phyloP scores from a whole-genome alignment of 2,113 vertebrate genomes.

The Hippocampus barbouri region DNA sequence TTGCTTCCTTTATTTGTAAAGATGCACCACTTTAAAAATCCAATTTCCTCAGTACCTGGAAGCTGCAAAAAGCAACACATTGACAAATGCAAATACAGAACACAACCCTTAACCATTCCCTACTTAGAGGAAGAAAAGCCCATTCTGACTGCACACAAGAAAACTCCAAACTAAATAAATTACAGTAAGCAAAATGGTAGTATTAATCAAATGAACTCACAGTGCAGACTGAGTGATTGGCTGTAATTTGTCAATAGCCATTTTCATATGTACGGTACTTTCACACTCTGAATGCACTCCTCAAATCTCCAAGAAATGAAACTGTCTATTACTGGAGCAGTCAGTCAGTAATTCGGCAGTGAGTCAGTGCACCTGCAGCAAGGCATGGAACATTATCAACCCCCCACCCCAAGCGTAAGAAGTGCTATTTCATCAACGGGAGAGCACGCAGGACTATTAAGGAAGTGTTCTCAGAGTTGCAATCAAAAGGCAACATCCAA shows the following conservation, averaged over 20 bases:
- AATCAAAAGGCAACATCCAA: conserved; percentile 10
- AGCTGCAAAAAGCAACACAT: conserved; percentile 7
- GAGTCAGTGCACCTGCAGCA: conserved; percentile 42
- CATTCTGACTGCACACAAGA: conserved; percentile 22
- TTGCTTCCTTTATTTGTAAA: conserved; percentile 7
- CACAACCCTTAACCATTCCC: conserved; percentile 36
- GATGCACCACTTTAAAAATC: conserved; percentile 24
- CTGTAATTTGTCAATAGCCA: conserved; percentile 42
- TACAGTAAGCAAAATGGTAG: conserved; percentile 51
- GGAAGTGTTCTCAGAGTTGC: conserved; percentile 21
- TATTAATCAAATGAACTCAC: conserved; percentile 45
- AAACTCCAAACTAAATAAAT: conserved; percentile 47
- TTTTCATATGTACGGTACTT: conserved; percentile 36
- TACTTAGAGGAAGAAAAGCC: conserved; percentile 34
- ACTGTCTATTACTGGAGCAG: conserved; percentile 45
- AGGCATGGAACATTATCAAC: conserved; percentile 19
- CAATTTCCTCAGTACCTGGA: conserved; percentile 18
- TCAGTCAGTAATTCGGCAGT: conserved; percentile 33
- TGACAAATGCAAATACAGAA: conserved; percentile 35
- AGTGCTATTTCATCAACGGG: conserved; percentile 47
- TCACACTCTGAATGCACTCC: conserved; percentile 35
- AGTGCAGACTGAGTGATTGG: conserved; percentile 27
- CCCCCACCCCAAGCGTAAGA: conserved; percentile 26
- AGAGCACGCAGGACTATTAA: conserved; percentile 40
- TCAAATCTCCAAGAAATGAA: conserved; percentile 42